Evolutionary conservation across 2,113 vertebrate species (phyloP), one percentile per base, ranked within the genome.

Genomic region (Aplodontia rufa): DNA sequence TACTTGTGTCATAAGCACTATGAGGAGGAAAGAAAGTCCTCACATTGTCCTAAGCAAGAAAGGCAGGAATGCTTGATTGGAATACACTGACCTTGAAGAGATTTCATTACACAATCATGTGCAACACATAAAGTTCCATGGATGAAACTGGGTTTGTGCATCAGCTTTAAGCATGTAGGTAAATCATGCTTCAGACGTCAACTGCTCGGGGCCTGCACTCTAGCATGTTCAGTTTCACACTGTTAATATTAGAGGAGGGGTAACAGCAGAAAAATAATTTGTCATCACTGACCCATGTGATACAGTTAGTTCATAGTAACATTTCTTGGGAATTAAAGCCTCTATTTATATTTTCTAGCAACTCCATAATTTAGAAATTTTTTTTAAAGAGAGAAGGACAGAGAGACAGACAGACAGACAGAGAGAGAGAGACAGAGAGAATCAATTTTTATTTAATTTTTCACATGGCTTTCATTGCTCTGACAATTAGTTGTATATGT

Each of bases 31-130:
- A 76, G 24, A 3, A 83, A 32, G 9, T 71, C 26, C 49, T 28
- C 17, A 20, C 42, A 26, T 26, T 79, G 28, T 51, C 13, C 20
- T 49, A 26, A 71, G 13, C 19, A 47, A 62, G 42, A 64, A 78
- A 53, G 42, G 20, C 13, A 74, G 58, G n/a, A 22, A 53, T 5
- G n/a, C 4, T 6, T 1, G 1, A 1, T 35, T 26, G 5, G 19
- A 78, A 60, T 40, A 26, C 0, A 51, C 8, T 80, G 35, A 66
- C 8, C 10, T 37, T 79, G 45, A 66, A 40, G 66, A 58, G 3
- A 55, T 80, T 72, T 80, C 32, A 47, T 26, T 53, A 84, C 35
- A 84, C 60, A 80, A 16, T 82, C 28, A 60, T 30, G 1, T 81
- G 13, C 19, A 53, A 47, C 49, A 58, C 60, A 89, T 64, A 53